Evolutionary conservation across 1,140 invertebrate species (phyloP), one percentile per base, ranked within the genome.

Genomic region (Neomicropteryx cornuta): DNA sequence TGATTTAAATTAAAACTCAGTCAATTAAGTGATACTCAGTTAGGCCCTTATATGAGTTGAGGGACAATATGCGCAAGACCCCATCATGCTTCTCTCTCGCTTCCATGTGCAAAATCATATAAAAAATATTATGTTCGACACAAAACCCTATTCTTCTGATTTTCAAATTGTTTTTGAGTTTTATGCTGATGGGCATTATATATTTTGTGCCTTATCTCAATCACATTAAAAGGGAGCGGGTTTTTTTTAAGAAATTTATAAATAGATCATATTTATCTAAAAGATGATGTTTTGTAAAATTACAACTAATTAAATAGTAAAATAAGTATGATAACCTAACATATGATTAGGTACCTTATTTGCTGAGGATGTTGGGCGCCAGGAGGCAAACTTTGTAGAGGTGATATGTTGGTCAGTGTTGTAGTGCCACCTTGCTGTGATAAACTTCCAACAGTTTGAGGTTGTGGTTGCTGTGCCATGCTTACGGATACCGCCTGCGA

Each of bases 351-450:
- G 5, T 30, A 64, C 62, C 61, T 63, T 20, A 64, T 53, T 43
- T 65, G 65, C 29, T 62, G 62, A 0, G 61, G 56, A 32, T 67
- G 61, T 38, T 64, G 62, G 0, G 56, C 47, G 39, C 56, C 64
- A 0, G 53, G 53, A 3, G 62, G 60, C 20, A 66, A 21, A n/a
- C 52, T 58, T 33, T 65, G 64, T 13, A 66, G 33, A 5, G 62
- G 57, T 13, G 62, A 53, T 57, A 66, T 62, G 6, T 55, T 56
- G 1, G 56, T 46, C 3, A 62, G 18, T 6, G 38, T 46, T 2
- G 48, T 50, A 1, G 46, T 42, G 6, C 49, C 46, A 5, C 53
- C 39, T 24, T 63, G 59, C 32, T 62, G 59, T 36, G n/a, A n/a
- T n/a, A n/a, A n/a, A n/a, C n/a, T n/a, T n/a, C n/a, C n/a, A n/a